Base-by-base conservation (phyloP, 2,797 vertebrate genomes). In the Tragelaphus oryx region DNA sequence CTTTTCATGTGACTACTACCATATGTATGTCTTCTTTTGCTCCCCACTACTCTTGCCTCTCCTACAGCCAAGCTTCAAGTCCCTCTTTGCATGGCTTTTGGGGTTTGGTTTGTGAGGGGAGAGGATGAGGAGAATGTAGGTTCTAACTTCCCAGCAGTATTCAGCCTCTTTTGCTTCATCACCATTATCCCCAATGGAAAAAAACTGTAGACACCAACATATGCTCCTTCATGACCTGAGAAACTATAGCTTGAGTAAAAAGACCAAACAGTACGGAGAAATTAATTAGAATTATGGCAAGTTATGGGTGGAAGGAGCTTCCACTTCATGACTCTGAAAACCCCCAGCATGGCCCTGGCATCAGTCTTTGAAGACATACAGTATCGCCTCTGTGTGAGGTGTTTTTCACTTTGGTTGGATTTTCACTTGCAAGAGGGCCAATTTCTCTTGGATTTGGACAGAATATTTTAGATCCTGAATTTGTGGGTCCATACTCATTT, bases 381-480 rank as follows among this genome's bases (percentile, higher is more conserved):
- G 57, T 24, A 48, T 50, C 0, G 3, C 81, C 82, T 90, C 57
- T 94, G 30, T 93, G 44, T 0, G 6, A 85, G 46, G 20, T 82
- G 59, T 59, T 90, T 89, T 85, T 96, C 52, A 48, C 68, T 83
- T 96, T 91, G 75, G 33, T 74, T 91, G 62, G 62, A 92, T 95
- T 96, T 94, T 93, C 81, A 74, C 30, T 59, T 48, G 55, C 84
- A 93, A 93, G 90, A 89, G 76, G 1, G 90, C 90, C 87, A 94
- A 20, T 93, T 74, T 41, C 65, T 82, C 89, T 87, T 85, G 46
- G n/a, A 44, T 90, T 97, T 81, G 86, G 48, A 48, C 59, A 92
- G 55, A 84, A 96, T 65, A 55, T 90, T 95, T 93, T 59, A 93
- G 87, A 85, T 44, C 8, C 78, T 90, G 81, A 92, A 94, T 93